Percentiles rank a stretch among this genome's conserved stretches.
These are phyloP conservation scores for Aptenodytes patagonicus DNA, from an alignment of 2,113 vertebrate genomes.

Conservation along the genomic window DNA sequence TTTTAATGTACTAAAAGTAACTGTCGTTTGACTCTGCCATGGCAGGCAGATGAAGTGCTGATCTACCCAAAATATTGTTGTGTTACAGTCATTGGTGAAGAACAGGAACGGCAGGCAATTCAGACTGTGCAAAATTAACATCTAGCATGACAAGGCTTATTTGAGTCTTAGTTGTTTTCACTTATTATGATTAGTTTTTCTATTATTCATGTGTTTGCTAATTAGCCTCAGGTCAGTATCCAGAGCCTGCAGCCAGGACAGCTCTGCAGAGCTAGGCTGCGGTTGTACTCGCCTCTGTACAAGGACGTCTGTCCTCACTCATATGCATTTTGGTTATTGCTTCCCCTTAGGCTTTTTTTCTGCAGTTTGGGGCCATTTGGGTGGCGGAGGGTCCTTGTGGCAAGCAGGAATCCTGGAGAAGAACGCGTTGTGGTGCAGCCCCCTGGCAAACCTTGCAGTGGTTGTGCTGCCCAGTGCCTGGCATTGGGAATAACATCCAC, in stretches of 20 bases:
- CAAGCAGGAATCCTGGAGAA: background rate
- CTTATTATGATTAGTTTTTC: background rate
- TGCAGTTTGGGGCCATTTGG: background rate
- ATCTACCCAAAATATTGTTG: background rate
- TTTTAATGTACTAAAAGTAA: background rate
- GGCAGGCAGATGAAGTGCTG: background rate
- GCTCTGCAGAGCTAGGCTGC: background rate
- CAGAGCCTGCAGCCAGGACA: background rate
- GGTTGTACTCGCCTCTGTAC: accelerated
- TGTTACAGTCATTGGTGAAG: background rate
- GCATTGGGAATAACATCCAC: accelerated
- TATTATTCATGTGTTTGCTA: background rate
- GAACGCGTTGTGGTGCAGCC: accelerated
- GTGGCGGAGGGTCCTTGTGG: background rate
- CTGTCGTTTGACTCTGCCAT: accelerated
- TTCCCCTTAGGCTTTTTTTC: background rate
- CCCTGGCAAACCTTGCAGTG: background rate
- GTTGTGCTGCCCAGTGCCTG: background rate
- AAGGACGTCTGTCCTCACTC: background rate
- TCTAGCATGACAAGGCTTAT: background rate
- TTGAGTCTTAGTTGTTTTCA: background rate
- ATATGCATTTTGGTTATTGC: background rate
- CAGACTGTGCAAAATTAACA: background rate
- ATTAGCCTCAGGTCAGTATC: background rate
- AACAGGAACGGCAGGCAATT: background rate